A percentile compares a stretch with the other conserved stretches of the same genome.
Conservation (phyloP, 2,113 vertebrate genomes). For the Gymnorhina tibicen region DNA sequence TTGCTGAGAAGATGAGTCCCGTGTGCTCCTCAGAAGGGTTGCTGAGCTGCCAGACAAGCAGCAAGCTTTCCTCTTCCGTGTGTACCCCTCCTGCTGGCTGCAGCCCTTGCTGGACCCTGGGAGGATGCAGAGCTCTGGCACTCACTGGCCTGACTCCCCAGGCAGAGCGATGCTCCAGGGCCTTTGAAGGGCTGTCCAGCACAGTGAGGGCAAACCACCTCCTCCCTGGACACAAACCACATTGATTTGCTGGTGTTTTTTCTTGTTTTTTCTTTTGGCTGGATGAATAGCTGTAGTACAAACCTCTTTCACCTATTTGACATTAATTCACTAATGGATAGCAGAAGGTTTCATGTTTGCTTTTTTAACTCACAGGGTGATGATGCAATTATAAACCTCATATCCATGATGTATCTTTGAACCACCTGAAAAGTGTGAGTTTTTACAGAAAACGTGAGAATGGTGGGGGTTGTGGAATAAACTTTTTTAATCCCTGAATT, state of each 20-base stretch:
- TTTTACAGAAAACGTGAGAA: fast-evolving
- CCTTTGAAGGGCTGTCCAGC: neutral
- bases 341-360: neutral
- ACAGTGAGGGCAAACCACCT: neutral
- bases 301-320: neutral
- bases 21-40: neutral
- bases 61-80: neutral
- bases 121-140: neutral
- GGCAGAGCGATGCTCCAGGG: neutral
- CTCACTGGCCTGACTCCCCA: fast-evolving
- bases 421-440: neutral
- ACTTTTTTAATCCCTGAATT: neutral
- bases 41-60: neutral
- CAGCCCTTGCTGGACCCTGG: neutral
- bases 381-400: neutral
- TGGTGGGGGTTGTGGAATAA: neutral
- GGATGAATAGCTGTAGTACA: neutral
- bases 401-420: neutral
- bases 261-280: neutral
- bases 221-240: neutral
- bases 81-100: neutral
- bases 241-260: neutral
- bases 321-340: neutral
- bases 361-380: neutral
- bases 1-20: neutral